Base-by-base conservation (phyloP, 2,113 vertebrate genomes). In the Barnardius zonarius region DNA sequence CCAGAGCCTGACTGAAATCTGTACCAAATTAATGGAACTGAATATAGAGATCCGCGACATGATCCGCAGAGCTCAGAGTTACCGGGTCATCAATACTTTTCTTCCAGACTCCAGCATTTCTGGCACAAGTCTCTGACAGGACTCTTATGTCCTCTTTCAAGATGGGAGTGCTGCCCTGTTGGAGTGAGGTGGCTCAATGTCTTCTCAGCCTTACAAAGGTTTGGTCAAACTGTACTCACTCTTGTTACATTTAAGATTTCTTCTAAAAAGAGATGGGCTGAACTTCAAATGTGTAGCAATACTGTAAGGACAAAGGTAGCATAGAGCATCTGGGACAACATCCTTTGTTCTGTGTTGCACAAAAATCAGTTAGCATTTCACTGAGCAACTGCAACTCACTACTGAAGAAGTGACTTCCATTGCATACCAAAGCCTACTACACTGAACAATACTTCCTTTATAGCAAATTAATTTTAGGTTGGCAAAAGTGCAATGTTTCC, bases 401-500 rank as follows among this genome's bases (percentile, higher is more conserved):
- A 98, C 98, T 98, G 98, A 98, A 98, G 98, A 97, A 97, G 95
- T 95, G 97, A 98, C 95, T 98, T 98, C 98, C 95, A 98, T 97
- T 97, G 97, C 97, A 98, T 98, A 99, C 98, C 98, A 99, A 99
- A 99, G 99, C 98, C 86, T 86, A 98, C 92, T 89, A 97, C 97
- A 95, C 96, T 96, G 97, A 97, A 98, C 93, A 91, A 92, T 97
- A 96, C 94, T 98, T 98, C 96, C 98, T 98, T 97, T 97, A 94
- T 97, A 97, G 97, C 97, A 97, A 97, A 92, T 93, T 95, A 95
- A 97, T 97, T 97, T 98, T 97, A 97, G 95, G 98, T 97, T 98
- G 98, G 98, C 97, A 98, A 98, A 98, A 98, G 99, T 99, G 99
- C 99, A 99, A 99, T 99, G 98, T 98, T 98, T 98, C 97, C 98